phyloP scores from a whole-genome alignment of 2,797 vertebrate species.

The Dallia pectoralis region DNA sequence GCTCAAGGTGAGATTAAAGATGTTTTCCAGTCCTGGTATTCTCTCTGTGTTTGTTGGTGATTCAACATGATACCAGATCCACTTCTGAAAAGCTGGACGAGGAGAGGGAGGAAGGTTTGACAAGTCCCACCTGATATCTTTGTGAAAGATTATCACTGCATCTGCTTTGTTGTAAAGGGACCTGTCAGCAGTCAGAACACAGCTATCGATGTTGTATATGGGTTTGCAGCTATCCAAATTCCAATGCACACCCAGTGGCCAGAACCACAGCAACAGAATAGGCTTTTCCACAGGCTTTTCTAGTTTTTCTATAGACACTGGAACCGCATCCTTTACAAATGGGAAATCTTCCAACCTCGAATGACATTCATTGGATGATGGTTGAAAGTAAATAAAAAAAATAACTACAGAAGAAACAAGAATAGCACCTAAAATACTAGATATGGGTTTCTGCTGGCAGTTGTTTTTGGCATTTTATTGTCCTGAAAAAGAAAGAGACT shows the following conservation, averaged over 20 bases:
- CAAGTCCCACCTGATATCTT: conserved; percentile 74
- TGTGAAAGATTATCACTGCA: conserved; percentile 80
- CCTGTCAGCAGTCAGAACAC: conserved; percentile 79
- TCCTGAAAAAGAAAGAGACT: not conserved
- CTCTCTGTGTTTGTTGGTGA: conserved; percentile 80
- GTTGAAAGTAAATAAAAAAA: conserved; percentile 81
- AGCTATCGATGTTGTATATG: conserved; percentile 78
- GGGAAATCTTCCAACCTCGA: not conserved
- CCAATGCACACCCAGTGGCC: conserved; percentile 82
- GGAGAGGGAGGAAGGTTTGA: conserved; percentile 77
- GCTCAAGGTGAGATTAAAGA: conserved; percentile 86
- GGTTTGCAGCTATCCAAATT: conserved; percentile 76
- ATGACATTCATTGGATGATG: conserved; percentile 76
- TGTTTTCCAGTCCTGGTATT: conserved; percentile 78
- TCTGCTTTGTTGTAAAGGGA: conserved; percentile 77
- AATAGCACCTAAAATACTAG: conserved; percentile 41
- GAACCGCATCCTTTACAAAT: conserved; percentile 56
- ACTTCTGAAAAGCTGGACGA: conserved; percentile 84
- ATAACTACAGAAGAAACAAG: conserved; percentile 79
- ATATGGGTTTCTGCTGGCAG: not conserved
- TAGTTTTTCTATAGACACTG: conserved; percentile 72
- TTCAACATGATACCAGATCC: conserved; percentile 89
- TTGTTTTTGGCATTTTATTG: not conserved
- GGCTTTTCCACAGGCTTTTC: conserved; percentile 83
- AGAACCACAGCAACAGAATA: conserved; percentile 81